phyloP scores from a whole-genome alignment of 2,113 vertebrate species.

The Pseudolaguvia tuberculata region DNA sequence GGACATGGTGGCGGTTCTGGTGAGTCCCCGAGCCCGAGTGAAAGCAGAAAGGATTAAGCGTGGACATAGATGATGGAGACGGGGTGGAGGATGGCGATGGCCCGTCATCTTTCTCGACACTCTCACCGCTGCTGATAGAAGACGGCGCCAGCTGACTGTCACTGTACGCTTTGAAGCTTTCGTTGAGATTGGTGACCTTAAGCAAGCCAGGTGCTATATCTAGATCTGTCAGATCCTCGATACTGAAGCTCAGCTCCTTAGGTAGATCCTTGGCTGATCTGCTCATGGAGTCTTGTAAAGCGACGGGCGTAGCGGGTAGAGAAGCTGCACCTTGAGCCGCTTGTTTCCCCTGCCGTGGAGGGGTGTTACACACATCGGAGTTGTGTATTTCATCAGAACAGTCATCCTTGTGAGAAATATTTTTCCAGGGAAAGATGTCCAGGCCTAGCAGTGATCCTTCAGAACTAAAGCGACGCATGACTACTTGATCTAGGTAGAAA shows the following conservation, averaged over 20 bases:
- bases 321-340: accelerated
- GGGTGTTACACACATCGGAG: constrained; percentile 24
- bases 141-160: constrained; percentile 63
- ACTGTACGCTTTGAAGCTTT: constrained; percentile 68
- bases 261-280: constrained; percentile 34
- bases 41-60: constrained; percentile 7
- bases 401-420: constrained; percentile 22
- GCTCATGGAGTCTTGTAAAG: accelerated
- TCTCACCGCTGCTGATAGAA: constrained; percentile 42
- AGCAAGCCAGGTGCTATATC: constrained; percentile 46
- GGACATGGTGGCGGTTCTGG: constrained; percentile 42
- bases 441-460: constrained; percentile 67
- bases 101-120: constrained; percentile 31
- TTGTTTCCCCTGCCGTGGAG: neutral
- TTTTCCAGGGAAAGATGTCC: constrained; percentile 60
- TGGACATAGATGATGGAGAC: constrained; percentile 7
- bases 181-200: constrained; percentile 44
- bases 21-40: constrained; percentile 21
- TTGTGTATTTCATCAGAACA: neutral
- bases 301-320: constrained; percentile 17
- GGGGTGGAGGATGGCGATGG: neutral
- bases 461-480: constrained; percentile 68
- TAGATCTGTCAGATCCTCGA: constrained; percentile 53
- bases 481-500: constrained; percentile 10
- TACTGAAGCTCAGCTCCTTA: constrained; percentile 63